Percentiles rank a stretch among this genome's conserved stretches.
These are phyloP conservation scores for Plagodis pulveraria DNA, from an alignment of 2,888 invertebrate species.

Conservation along the genomic window DNA sequence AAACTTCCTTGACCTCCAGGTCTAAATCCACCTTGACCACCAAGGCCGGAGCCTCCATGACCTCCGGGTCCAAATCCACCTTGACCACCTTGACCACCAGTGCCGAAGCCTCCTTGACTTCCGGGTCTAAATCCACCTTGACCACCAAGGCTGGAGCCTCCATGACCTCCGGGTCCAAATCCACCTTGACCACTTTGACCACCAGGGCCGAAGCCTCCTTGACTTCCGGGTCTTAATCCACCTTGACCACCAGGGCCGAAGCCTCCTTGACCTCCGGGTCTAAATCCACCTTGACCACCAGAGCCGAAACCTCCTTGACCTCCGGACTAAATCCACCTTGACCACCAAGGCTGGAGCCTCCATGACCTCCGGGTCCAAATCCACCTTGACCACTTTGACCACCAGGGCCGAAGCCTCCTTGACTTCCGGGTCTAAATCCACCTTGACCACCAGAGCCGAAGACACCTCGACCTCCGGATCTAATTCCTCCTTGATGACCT, in stretches of 20 bases:
- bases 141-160: slow-evolving; percentile 8
- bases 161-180: slow-evolving; percentile 8
- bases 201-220: no score
- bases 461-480: slow-evolving; percentile 6
- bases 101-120: no score
- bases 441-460: slow-evolving; percentile 12
- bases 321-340: slow-evolving; percentile 19
- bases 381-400: slow-evolving; percentile 19
- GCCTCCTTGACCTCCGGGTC: no score
- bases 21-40: slow-evolving; percentile 15
- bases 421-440: slow-evolving; percentile 12
- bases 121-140: no score
- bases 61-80: slow-evolving; percentile 7
- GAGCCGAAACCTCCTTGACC: slow-evolving; percentile 17
- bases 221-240: no score
- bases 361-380: slow-evolving; percentile 10
- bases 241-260: no score
- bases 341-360: slow-evolving; percentile 15
- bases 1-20: slow-evolving; percentile 2
- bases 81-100: slow-evolving; percentile 6
- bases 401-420: slow-evolving; percentile 4
- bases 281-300: no score
- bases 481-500: slow-evolving; percentile 7
- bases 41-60: slow-evolving; percentile 15
- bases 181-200: no score